Base-by-base conservation (phyloP, 1,140 invertebrate genomes). In the Nasonia giraulti region DNA sequence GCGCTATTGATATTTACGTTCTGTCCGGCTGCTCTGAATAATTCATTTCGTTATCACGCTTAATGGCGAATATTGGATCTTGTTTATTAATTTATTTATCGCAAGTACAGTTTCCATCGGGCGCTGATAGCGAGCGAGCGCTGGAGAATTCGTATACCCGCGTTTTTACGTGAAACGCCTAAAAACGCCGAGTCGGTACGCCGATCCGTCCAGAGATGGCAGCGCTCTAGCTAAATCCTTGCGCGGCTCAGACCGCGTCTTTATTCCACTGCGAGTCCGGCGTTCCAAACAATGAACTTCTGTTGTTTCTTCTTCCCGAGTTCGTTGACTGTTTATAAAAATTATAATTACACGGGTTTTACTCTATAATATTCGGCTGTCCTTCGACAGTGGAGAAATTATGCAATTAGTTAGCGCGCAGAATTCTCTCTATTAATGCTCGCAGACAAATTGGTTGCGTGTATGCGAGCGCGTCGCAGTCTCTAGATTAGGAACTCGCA, bases 201-300 rank as follows among this genome's bases (percentile, higher is more conserved):
- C 14, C 77, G 81, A 85, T 68, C 87, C 86, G 87, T 90, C 91
- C 88, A 92, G 87, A 92, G 92, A 92, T 92, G 92, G 92, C 92
- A 87, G 88, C 85, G 86, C 87, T 85, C 88, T 85, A 80, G 86
- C 85, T 86, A 88, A 88, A 88, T 80, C 86, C 76, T 83, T 85
- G 82, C 6, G 83, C 77, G 74, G 84, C 85, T 86, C 85, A 74
- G 85, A 86, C 86, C 85, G 87, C 33, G 33, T 37, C 33, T 37
- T 37, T 5, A 37, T 37, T 5, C 33, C 33, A 37, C 33, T 4
- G 33, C 33, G 33, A 37, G 33, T 37, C 33, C 5, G 3, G 33
- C 33, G 33, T 37, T 37, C 5, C 33, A 37, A 37, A 37, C 33
- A 6, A 37, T 37, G 33, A 5, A 37, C 33, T 37, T 37, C 40